Base-by-base conservation (phyloP, 2,113 vertebrate genomes). In the Glareola pratincola region DNA sequence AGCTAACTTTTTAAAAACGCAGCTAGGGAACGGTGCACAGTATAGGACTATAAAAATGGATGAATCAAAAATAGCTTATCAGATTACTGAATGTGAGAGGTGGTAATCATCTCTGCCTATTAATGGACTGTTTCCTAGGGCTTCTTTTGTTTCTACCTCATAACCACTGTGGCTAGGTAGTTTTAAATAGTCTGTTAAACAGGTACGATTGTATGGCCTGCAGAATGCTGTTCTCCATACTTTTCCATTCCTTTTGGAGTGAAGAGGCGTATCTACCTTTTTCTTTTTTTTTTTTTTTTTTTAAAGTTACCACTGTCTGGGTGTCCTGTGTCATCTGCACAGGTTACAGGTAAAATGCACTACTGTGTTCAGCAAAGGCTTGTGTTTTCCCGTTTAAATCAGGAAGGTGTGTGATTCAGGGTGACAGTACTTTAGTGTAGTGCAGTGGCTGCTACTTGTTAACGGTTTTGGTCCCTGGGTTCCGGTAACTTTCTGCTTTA, bases 341-440 rank as follows among this genome's bases (percentile, higher is more conserved):
- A 43, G 78, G 8, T 56, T 12, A 5, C 32, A 41, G 24, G 3
- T 34, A 17, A 43, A 8, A 53, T n/a, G 13, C 6, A 7, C 14
- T 51, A 1, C 34, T 12, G 6, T 39, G 9, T 50, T 76, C 23
- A 34, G 34, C 9, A 10, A 18, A 50, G n/a, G 12, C 36, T 57
- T 64, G 5, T 71, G 45, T 76, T 94, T 75, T 68, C 14, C 30
- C 14, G 9, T 51, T 32, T 57, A 15, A 39, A 29, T 59, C 18
- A 10, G 43, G 34, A 66, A 89, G 34, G 36, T 3, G 1, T 22
- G 34, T 0, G 0, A 5, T 93, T 81, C 12, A 37, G 36, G 48
- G 11, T 75, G 68, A 29, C 34, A 18, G 53, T 29, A n/a, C 43
- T 82, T 47, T 1, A 12, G 34, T 68, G 27, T 66, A 39, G 19